phyloP scores from a whole-genome alignment of 2,888 invertebrate genomes.

The Ariolimax columbianus region DNA sequence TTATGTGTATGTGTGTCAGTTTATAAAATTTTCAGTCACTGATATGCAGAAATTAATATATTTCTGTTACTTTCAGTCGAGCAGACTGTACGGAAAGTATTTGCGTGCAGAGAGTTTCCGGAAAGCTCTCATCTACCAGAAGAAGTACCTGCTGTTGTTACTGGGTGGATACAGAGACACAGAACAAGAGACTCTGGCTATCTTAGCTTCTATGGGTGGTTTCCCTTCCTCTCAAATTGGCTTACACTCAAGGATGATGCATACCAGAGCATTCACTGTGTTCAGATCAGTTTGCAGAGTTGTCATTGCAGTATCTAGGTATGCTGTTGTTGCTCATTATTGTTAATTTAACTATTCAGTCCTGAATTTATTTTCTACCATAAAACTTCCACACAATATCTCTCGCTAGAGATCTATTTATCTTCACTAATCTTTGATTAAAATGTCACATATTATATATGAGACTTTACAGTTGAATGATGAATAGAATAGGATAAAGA shows the following conservation, averaged over 20 bases:
- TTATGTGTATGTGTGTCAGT: too few relatives aligned
- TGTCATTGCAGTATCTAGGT: slow-evolving; percentile 71
- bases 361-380: too few relatives aligned
- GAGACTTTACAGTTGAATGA: too few relatives aligned
- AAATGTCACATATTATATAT: too few relatives aligned
- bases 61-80: slow-evolving; percentile 65
- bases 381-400: too few relatives aligned
- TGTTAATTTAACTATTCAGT: not conserved
- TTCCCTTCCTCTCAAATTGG: slow-evolving; percentile 59
- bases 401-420: too few relatives aligned
- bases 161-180: slow-evolving; percentile 82
- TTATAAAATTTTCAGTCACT: too few relatives aligned
- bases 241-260: slow-evolving; percentile 52
- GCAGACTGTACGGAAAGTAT: slow-evolving; percentile 81
- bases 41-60: not conserved
- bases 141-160: slow-evolving; percentile 88
- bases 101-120: slow-evolving; percentile 90
- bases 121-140: slow-evolving; percentile 93
- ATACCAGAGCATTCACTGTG: slow-evolving; percentile 60
- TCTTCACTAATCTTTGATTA: too few relatives aligned
- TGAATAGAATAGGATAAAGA: too few relatives aligned
- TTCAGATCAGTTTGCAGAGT: slow-evolving; percentile 71
- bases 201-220: slow-evolving; percentile 79
- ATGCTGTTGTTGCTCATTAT: slow-evolving; percentile 1
- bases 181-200: slow-evolving; percentile 80